Base-by-base conservation (phyloP, 2,113 vertebrate genomes). In the Orientallactaga bullata region DNA sequence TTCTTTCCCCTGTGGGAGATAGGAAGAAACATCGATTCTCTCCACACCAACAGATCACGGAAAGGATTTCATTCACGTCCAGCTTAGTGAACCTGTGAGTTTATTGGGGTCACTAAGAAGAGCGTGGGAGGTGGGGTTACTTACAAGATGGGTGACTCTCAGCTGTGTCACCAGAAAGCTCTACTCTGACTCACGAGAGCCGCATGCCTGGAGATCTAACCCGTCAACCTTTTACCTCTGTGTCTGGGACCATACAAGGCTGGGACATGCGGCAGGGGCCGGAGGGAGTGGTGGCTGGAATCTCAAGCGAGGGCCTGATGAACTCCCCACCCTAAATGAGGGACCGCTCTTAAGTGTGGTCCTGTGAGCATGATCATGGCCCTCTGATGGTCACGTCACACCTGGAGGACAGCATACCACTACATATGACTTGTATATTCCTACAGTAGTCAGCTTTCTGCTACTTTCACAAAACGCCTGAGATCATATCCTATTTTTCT, bases 321-420 rank as follows among this genome's bases (percentile, higher is more conserved):
- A 24, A 18, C 2, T 4, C 23, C 35, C 0, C 8, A 2, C 35
- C 17, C n/a, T 17, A 13, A 18, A 81, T 6, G 15, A 8, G 39
- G 1, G 35, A 30, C 15, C 39, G 26, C n/a, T 58, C n/a, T n/a
- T n/a, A n/a, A n/a, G n/a, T n/a, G n/a, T 63, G 3, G 12, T 51
- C 35, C 28, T 81, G 24, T 63, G 13, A 81, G 58, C n/a, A 26
- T 37, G n/a, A 26, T 35, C 3, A n/a, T n/a, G 51, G 7, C 12
- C 12, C 51, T 51, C 51, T 51, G 51, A 51, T 12, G 12, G 24
- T 39, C 23, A 81, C 0, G 2, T 28, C 78, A 81, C 17, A 3
- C 78, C 26, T 10, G 24, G 58, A 37, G 13, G 15, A 26, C 78
- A 63, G 78, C 37, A 13, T 61, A 61, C 58, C 26, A 20, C 35